Evolutionary conservation across 2,113 vertebrate species (phyloP), one percentile per base, ranked within the genome.

Genomic region (Myocastor coypus): DNA sequence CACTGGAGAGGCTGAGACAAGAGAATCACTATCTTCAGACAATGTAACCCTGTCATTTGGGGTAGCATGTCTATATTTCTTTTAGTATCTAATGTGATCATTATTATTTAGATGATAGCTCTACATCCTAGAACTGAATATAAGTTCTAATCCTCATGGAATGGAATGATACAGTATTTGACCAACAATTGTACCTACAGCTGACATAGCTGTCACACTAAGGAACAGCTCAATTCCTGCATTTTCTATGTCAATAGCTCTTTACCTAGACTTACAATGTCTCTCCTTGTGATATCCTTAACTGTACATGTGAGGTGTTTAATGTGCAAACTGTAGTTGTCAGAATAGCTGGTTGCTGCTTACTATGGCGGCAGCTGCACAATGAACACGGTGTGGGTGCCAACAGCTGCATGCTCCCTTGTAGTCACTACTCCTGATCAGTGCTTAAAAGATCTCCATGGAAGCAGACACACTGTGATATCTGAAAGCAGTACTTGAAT

Each of bases 391-490:
- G 99, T 98, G 97, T 28, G 17, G 99, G 98, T 0, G 99, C 96
- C 8, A 98, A 97, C 91, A 99, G 94, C 81, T 99, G 97, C 83
- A 99, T 98, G 83, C 98, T 98, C 57, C 98, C 98, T 8, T 98
- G 99, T 61, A 99, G 97, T 86, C 99, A 63, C 95, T 95, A 40
- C 97, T 97, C 88, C 98, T 98, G 30, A 98, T 30, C 81, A 98
- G 96, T 99, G 99, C 2, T 98, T 98, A 90, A 26, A 99, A 99
- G 98, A 97, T 99, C 99, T 93, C 99, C 99, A 94, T 99, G 99
- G 99, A 94, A 77, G 97, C 0, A 92, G 78, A 98, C 97, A 22
- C 37, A 32, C 19, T 88, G 0, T 90, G 82, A 75, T 37, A 87
- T 34, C 71, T 82, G 10, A n/a, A 96, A 96, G 71, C 0, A 46